Base-by-base conservation (phyloP, 1,140 invertebrate genomes). In the Globodera ellingtonae region DNA sequence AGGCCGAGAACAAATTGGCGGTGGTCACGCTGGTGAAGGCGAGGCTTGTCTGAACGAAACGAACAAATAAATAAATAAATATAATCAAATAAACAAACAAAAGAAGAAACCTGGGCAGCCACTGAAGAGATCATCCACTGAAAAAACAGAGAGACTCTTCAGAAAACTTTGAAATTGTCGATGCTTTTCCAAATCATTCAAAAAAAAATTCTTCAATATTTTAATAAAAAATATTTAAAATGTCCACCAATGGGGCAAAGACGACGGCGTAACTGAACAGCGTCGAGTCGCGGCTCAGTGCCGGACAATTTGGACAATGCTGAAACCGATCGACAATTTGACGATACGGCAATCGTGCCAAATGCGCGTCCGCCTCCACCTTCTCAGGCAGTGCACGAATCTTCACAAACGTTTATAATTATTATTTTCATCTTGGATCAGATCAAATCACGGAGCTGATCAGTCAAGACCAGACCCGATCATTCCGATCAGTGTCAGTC, bases 1-100 rank as follows among this genome's bases (percentile, higher is more conserved):
- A 85, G 18, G 85, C 72, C 21, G 85, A 87, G 48, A 86, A 80
- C 18, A 85, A 56, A 47, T 84, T 85, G 10, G 81, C 83, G 10
- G 81, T 81, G 7, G 84, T 78, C 21, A 85, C 84, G 18, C 59
- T 73, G n/a, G 85, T 72, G 66, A 74, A 82, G 10, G 70, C 71
- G 2, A 80, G 59, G 48, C 73, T 76, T 18, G 75, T 75, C 48
- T 75, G n/a, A 59, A 62, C 35, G 52, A 15, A 52, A 52, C 15
- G 13, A 52, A 52, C 15, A 52, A 52, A 52, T 9, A 52, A 10
- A 15, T 9, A 52, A 52, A 10, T 52, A 10, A 52, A 52, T 52
- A 10, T 52, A 52, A 52, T 7, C 15, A 52, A 52, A 52, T 6
- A 52, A 10, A 8, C 15, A 4, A 24, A 82, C 10, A 21, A 82